Evolutionary conservation across 2,797 vertebrate genomes (phyloP).

Genomic region (Allobates femoralis): DNA sequence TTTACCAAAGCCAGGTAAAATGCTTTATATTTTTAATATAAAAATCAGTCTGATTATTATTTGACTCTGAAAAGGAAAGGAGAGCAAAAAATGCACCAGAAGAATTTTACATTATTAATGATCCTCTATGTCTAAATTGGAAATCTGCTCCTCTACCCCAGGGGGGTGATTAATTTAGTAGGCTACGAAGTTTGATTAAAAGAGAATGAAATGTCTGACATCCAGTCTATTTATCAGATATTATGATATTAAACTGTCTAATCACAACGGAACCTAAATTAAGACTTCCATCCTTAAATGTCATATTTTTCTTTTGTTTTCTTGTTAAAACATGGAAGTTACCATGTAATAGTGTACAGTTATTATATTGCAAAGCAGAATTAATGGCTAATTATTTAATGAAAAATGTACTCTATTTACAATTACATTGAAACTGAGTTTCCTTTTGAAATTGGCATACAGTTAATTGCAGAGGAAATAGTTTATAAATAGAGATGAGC

Average conservation of each 20-base stretch:
- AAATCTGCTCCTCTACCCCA: constrained; percentile 76
- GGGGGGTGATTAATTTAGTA: constrained; percentile 80
- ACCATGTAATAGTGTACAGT: constrained; percentile 1
- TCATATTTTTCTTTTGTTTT: constrained; percentile 69
- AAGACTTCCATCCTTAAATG: constrained; percentile 74
- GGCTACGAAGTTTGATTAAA: constrained; percentile 80
- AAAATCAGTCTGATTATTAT: constrained; percentile 7
- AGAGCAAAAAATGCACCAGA: constrained; percentile 70
- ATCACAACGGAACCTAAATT: constrained; percentile 75
- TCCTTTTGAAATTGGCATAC: background rate
- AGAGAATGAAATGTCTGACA: constrained; percentile 80
- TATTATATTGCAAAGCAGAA: background rate
- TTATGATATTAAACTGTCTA: constrained; percentile 77
- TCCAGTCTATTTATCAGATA: constrained; percentile 80
- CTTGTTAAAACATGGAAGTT: background rate
- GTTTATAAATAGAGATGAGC: background rate
- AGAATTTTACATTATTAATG: constrained; percentile 81
- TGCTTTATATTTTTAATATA: too few relatives aligned
- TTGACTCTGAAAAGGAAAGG: constrained; percentile 58
- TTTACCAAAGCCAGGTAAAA: too few relatives aligned
- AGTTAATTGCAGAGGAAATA: background rate
- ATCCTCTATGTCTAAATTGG: constrained; percentile 77
- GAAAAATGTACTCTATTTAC: background rate
- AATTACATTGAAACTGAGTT: background rate
- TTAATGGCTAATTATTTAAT: constrained; percentile 9